Base-by-base conservation (phyloP, 2,113 vertebrate genomes). In the Emydocephalus ijimae region DNA sequence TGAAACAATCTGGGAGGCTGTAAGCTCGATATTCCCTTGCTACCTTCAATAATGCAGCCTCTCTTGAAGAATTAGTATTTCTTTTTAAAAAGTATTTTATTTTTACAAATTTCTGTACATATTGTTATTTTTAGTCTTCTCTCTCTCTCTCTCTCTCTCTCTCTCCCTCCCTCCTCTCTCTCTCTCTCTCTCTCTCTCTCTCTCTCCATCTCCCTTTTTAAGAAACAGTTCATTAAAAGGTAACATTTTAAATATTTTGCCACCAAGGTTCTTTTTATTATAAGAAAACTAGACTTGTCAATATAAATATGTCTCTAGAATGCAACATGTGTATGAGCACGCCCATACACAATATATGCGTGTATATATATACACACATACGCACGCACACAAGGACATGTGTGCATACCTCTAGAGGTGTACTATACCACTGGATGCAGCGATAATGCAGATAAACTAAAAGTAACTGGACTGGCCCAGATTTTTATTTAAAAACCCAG, bases 71-170 rank as follows among this genome's bases (percentile, higher is more conserved):
- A 96, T 97, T 97, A 91, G 94, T 96, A 96, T 95, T 87, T 90
- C 59, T 89, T 56, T 43, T n/a, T 4, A 12, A 88, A 89, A 89
- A 89, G 34, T 34, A 88, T 93, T 87, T 87, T 52, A 92, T 96
- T 95, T 87, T 96, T 98, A 98, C 97, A 98, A 98, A 97, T 96
- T 97, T 97, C 97, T 98, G 96, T 98, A 98, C 97, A 98, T 97
- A 45, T 45, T 45, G 96, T 96, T 96, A 11, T 97, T 97, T 97
- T 97, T 96, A 64, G 43, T 89, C 88, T 26, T 55, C 64, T 87
- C 24, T 45, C 45, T 45, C 45, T 45, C 4, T 45, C 45, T 45
- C 45, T 45, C 97, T 96, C 59, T 55, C 85, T 92, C 39, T 45
- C 52, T 87, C 24, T 45, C 45, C 5, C 43, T 45, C 43, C 4